phyloP scores from a whole-genome alignment of 2,113 vertebrate genomes.

The Oryzias woworae region DNA sequence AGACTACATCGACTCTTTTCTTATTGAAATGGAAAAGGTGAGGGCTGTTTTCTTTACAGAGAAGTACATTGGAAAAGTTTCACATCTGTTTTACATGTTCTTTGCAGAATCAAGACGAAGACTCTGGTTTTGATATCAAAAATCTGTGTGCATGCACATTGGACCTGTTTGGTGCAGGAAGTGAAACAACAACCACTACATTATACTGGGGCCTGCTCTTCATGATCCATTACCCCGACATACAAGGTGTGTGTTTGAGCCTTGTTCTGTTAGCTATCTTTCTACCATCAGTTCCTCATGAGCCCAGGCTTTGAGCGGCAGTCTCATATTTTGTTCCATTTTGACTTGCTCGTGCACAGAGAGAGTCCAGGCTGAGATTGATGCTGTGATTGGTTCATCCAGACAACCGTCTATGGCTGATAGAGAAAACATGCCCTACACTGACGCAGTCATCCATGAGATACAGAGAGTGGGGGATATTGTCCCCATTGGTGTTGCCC shows the following conservation, averaged over 20 bases:
- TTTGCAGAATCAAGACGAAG: conserved; percentile 19
- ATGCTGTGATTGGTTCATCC: conserved; percentile 28
- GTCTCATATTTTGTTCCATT: not conserved
- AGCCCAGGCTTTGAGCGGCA: not conserved
- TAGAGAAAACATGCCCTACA: conserved; percentile 77
- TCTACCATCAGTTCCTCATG: not conserved
- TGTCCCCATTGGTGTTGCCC: conserved; percentile 59
- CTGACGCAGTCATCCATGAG: conserved; percentile 82
- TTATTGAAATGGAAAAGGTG: conserved; percentile 83
- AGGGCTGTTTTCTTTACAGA: not conserved
- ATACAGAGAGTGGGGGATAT: conserved; percentile 80
- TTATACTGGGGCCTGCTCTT: conserved; percentile 82
- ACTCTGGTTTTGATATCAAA: conserved; percentile 66
- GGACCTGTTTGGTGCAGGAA: conserved; percentile 82
- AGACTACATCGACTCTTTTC: conserved; percentile 85
- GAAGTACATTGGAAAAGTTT: not conserved
- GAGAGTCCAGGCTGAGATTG: conserved; percentile 73
- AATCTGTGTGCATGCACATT: conserved; percentile 64
- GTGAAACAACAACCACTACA: conserved; percentile 81
- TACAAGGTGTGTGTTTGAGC: conserved; percentile 74
- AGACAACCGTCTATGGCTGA: conserved; percentile 62
- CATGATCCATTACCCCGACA: conserved; percentile 77
- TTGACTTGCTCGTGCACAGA: conserved; percentile 18
- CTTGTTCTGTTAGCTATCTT: not conserved
- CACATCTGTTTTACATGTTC: not conserved